phyloP scores from a whole-genome alignment of 2,888 invertebrate species.

The Yponomeuta cagnagella region DNA sequence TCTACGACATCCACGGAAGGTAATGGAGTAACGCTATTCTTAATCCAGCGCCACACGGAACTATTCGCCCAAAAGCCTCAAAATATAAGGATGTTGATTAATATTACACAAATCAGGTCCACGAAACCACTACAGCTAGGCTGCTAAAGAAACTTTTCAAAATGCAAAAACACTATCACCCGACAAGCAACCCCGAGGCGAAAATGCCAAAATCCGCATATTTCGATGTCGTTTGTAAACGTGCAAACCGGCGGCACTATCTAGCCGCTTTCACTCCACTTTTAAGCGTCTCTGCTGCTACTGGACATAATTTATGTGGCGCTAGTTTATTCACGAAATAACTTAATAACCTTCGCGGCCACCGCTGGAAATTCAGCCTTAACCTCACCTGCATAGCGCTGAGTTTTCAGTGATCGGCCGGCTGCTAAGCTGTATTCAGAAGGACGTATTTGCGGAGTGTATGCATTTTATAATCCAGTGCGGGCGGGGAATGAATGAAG shows the following conservation, averaged over 20 bases:
- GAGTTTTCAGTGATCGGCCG: neutral
- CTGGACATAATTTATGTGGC: constrained; percentile 38
- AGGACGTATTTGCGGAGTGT: constrained; percentile 29
- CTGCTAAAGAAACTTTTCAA: no score
- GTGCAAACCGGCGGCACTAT: constrained; percentile 34
- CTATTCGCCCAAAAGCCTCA: no score
- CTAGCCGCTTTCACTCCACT: constrained; percentile 34
- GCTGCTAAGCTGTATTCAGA: constrained; percentile 14
- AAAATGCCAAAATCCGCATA: constrained; percentile 22
- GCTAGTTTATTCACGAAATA: constrained; percentile 27
- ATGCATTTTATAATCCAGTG: constrained; percentile 38
- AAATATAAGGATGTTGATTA: no score
- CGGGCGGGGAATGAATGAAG: constrained; percentile 34
- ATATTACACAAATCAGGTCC: no score
- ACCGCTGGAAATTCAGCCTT: neutral
- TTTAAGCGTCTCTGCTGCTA: constrained; percentile 29
- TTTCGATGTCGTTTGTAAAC: constrained; percentile 35
- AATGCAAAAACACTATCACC: neutral
- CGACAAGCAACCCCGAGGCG: neutral
- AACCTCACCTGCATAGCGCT: neutral
- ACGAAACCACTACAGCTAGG: no score
- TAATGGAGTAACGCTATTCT: no score
- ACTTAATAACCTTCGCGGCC: constrained; percentile 22
- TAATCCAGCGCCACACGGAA: no score
- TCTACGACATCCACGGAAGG: no score